phyloP scores from a whole-genome alignment of 2,113 vertebrate genomes.

The Bos javanicus region DNA sequence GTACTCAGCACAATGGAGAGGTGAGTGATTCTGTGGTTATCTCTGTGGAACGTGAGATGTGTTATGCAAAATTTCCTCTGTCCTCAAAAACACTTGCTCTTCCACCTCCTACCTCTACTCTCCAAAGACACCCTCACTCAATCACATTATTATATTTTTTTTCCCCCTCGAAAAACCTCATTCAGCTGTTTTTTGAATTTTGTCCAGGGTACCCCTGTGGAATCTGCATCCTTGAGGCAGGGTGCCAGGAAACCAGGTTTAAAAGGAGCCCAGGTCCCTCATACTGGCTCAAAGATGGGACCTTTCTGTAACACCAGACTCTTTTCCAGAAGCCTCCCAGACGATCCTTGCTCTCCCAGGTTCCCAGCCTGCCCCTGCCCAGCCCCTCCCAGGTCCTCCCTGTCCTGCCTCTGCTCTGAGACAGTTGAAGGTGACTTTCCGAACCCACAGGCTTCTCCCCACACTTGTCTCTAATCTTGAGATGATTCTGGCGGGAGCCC shows the following conservation, averaged over 20 bases:
- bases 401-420: neutral
- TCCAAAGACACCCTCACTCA: neutral
- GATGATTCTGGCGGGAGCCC: neutral
- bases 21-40: neutral
- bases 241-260: neutral
- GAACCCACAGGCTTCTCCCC: fast-evolving
- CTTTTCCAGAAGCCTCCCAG: neutral
- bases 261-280: neutral
- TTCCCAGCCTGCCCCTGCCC: neutral
- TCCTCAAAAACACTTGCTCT: neutral
- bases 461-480: neutral
- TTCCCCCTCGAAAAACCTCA: neutral
- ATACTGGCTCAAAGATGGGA: neutral
- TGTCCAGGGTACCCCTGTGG: neutral
- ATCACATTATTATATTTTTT: neutral
- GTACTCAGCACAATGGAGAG: neutral
- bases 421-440: neutral
- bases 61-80: neutral
- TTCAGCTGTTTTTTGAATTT: neutral
- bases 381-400: neutral
- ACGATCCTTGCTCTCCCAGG: fast-evolving
- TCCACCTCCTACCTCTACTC: neutral
- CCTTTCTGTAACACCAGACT: neutral
- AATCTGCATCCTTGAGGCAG: neutral
- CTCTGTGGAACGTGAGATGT: neutral